Evolutionary conservation across 2,888 invertebrate species (phyloP).

Genomic region (Mesoligia furuncula): DNA sequence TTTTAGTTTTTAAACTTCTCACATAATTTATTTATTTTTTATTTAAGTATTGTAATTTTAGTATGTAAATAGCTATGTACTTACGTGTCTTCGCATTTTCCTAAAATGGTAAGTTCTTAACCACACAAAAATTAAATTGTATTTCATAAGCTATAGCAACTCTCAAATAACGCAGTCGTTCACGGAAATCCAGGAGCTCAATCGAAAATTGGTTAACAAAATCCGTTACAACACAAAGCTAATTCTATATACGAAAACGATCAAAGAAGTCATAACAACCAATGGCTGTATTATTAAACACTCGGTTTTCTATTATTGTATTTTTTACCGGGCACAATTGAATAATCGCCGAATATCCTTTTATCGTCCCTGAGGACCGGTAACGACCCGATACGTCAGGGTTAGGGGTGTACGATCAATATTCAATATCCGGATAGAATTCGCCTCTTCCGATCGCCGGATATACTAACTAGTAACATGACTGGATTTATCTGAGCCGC

Average conservation of each 20-base stretch:
- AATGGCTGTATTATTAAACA: constrained; percentile 56
- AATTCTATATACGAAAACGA: constrained; percentile 43
- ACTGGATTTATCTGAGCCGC: constrained; percentile 73
- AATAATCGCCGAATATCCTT: constrained; percentile 84
- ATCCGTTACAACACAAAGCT: constrained; percentile 24
- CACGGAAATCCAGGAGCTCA: neutral
- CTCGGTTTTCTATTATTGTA: constrained; percentile 61
- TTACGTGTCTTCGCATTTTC: neutral
- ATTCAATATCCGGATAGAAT: constrained; percentile 90
- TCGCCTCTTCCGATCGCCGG: constrained; percentile 88
- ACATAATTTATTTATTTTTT: neutral
- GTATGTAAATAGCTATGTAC: neutral
- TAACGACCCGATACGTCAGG: constrained; percentile 87
- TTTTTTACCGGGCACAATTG: constrained; percentile 76
- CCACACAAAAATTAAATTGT: neutral
- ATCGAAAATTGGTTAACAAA: constrained; percentile 21
- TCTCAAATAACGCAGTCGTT: neutral
- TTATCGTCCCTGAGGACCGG: constrained; percentile 81
- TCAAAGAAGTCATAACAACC: constrained; percentile 47
- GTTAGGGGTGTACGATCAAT: constrained; percentile 89
- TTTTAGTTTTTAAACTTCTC: too few relatives aligned
- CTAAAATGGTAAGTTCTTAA: too few relatives aligned
- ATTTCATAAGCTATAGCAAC: neutral
- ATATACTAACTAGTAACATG: constrained; percentile 77
- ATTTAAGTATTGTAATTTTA: neutral